Base-by-base conservation (phyloP, 1,140 invertebrate species). In the Dendroctonus ponderosae region DNA sequence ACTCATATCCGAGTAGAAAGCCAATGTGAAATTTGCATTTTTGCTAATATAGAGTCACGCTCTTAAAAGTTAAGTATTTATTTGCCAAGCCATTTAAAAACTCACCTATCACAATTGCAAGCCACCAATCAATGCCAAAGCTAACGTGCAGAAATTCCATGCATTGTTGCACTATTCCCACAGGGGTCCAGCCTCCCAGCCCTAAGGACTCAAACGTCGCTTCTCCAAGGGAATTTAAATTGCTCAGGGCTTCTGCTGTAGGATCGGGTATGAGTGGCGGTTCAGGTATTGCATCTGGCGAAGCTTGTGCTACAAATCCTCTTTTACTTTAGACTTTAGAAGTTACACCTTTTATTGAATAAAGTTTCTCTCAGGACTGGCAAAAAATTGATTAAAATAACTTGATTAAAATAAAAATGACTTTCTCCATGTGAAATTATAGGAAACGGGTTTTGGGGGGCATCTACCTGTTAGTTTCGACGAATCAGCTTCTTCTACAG, bases 121-220 rank as follows among this genome's bases (percentile, higher is more conserved):
- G 85, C 93, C 94, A 97, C 96, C 96, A 98, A 3, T 96, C 95
- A 11, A 97, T 52, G 72, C 87, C 88, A 11, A 82, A 77, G 2
- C 78, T 77, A 44, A 92, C 84, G 78, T 98, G 95, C 7, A 97
- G 48, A 71, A 80, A 88, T 79, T 98, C 94, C 71, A 98, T 80
- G 66, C 80, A 82, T 50, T 87, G 83, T 76, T 97, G 92, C 2
- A 94, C 78, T 0, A 94, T 75, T 5, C 95, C 94, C 8, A 88
- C 77, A 0, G 94, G 95, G 14, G 78, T 80, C 82, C 84, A 92
- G 7, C 88, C 85, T 12, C 87, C 92, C 6, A 98, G 80, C 6
- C 94, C 95, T 48, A 95, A 72, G 63, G 89, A 92, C 4, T 84
- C 80, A 71, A 96, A 87, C 0, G 89, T 85, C 5, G 90, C 86